Evolutionary conservation across 1,140 invertebrate genomes (phyloP), one percentile per base, ranked within the genome.

Genomic region (Scaptomyza pallida): DNA sequence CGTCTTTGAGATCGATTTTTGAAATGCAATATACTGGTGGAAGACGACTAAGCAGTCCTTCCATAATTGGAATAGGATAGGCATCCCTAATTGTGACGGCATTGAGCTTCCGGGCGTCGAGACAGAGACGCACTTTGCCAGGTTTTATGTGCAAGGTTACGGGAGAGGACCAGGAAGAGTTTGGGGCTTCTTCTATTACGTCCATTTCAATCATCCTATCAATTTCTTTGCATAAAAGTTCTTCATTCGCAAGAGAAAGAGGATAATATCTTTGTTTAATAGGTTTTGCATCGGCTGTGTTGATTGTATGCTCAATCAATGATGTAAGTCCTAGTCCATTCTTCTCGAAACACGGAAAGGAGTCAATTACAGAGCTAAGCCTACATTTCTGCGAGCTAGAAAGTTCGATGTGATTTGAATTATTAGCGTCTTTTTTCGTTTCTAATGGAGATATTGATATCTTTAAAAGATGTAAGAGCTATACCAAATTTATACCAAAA

Each of bases 1-100:
- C 61, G 12, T 55, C 62, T 1, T 16, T 55, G 3, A 59, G 43
- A 8, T 35, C 43, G 4, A 55, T 47, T 9, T 37, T 45, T 1
- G 26, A 54, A 13, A 51, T 40, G 21, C 17, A 61, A 5, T 26
- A 30, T 10, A 44, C 41, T 2, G 41, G 16, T 5, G 41, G 41
- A 44, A 44, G 41, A 10, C 44, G 12, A 23, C 59, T 43, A 30
- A 43, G 15, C 4, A 65, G 40, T 12, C 30, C 30, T 2, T 9
- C 30, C 30, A 33, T 33, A 12, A 33, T 33, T 33, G 30, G 30
- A 33, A 33, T 33, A 33, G 30, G 30, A 33, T 33, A 33, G 10
- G 8, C 30, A 12, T 10, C 30, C 30, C 30, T 8, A 33, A 33
- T 12, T 10, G 30, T 33, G 30, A 33, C 30, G 9, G 30, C 30